Evolutionary conservation across 2,113 vertebrate species (phyloP).

Genomic region (Megaleporinus macrocephalus): DNA sequence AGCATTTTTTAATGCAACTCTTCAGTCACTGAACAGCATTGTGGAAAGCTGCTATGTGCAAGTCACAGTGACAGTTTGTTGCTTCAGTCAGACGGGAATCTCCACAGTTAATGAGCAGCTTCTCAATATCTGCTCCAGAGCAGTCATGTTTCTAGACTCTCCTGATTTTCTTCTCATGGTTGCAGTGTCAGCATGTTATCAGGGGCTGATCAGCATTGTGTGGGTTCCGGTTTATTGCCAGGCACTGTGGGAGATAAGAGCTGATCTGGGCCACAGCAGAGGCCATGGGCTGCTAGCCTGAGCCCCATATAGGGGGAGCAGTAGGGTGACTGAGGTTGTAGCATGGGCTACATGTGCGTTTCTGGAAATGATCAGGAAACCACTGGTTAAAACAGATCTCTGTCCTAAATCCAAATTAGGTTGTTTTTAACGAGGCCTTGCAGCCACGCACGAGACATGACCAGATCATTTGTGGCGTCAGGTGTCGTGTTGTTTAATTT

Average conservation of each 20-base stretch:
- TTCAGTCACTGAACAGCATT: too few species aligned
- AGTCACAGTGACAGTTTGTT: constrained; percentile 28
- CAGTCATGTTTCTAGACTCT: background rate
- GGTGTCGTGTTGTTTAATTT: background rate
- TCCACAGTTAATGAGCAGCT: background rate
- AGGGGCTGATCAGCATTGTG: background rate
- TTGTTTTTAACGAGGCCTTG: background rate
- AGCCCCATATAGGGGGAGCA: background rate
- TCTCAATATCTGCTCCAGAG: background rate
- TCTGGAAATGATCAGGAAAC: background rate
- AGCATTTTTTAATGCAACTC: too few species aligned
- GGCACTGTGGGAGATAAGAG: background rate
- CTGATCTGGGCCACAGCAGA: constrained; percentile 3
- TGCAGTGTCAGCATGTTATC: constrained; percentile 25
- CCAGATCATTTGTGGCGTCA: background rate
- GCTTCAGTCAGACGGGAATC: constrained; percentile 28
- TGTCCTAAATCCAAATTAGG: constrained; percentile 8
- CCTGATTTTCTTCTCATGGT: background rate
- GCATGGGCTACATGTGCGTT: background rate
- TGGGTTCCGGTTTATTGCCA: background rate
- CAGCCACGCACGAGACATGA: background rate
- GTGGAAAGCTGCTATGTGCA: background rate
- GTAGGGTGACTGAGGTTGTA: background rate
- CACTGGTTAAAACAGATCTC: background rate
- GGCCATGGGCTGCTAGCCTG: background rate